Conservation (phyloP, 2,888 invertebrate species). For the Taphrorychus bicolor region DNA sequence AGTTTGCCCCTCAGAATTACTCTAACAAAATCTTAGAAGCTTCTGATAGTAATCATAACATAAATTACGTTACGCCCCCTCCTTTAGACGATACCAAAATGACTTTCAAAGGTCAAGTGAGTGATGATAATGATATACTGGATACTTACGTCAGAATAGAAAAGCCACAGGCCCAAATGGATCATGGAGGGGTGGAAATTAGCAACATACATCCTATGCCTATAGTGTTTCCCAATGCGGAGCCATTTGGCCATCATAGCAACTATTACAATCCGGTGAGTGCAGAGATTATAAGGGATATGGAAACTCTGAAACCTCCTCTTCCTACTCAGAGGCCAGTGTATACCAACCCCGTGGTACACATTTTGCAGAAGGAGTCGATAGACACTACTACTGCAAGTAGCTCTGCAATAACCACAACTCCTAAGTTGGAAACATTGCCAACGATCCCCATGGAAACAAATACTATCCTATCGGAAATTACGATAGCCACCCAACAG, state of each 20-base stretch:
- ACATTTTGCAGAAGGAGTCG: conserved; percentile 47
- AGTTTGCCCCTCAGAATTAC: conserved; percentile 46
- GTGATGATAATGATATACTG: conserved; percentile 56
- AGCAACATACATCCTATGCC: conserved; percentile 41
- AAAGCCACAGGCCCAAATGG: conserved; percentile 59
- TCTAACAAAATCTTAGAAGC: conserved; percentile 45
- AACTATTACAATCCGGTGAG: conserved; percentile 45
- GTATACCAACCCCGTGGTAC: conserved; percentile 44
- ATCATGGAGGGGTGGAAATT: conserved; percentile 51
- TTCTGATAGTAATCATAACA: conserved; percentile 50
- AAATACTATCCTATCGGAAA: conserved; percentile 4
- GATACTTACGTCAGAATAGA: conserved; percentile 60
- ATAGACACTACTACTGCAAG: conserved; percentile 18
- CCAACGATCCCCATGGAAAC: conserved; percentile 35
- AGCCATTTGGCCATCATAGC: conserved; percentile 40
- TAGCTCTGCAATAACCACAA: conserved; percentile 31
- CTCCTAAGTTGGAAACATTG: conserved; percentile 43
- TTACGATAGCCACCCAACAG: background rate
- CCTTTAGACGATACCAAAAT: conserved; percentile 47
- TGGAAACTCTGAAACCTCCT: conserved; percentile 71
- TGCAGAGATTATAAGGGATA: conserved; percentile 59
- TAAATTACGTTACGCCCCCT: conserved; percentile 52
- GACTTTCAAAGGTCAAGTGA: conserved; percentile 59
- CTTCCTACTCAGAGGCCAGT: conserved; percentile 54
- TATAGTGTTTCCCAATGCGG: conserved; percentile 43